Percentiles rank a stretch among this genome's conserved stretches.
phyloP scores from a whole-genome alignment of 2,888 invertebrate species.

The Eubasilissa splendida region DNA sequence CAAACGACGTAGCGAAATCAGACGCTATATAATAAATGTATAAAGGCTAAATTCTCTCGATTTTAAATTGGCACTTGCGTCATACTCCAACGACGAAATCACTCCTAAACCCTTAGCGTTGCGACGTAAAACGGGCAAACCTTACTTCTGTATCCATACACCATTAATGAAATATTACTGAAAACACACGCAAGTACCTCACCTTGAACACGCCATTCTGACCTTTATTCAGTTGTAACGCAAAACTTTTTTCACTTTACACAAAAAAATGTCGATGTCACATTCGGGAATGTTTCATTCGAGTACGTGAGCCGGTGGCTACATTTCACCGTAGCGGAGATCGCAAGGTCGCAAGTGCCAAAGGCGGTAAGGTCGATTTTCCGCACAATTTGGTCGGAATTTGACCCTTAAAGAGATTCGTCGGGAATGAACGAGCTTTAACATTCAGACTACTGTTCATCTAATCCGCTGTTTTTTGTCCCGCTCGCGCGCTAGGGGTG shows the following conservation, averaged over 20 bases:
- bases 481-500: constrained; percentile 34
- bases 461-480: constrained; percentile 54
- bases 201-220: constrained; percentile 28
- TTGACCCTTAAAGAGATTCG: constrained; percentile 41
- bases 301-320: constrained; percentile 52
- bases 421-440: constrained; percentile 42
- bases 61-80: constrained; percentile 18
- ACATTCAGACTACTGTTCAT: constrained; percentile 56
- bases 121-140: constrained; percentile 56
- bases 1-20: constrained; percentile 29
- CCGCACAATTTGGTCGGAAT: constrained; percentile 32
- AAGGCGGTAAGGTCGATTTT: constrained; percentile 48
- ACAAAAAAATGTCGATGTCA: not conserved
- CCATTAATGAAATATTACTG: constrained; percentile 50
- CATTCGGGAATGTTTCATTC: constrained; percentile 20
- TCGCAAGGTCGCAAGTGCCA: constrained; percentile 42
- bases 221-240: not conserved
- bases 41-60: constrained; percentile 22
- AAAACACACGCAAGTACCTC: constrained; percentile 30
- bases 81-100: constrained; percentile 52
- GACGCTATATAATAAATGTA: not conserved
- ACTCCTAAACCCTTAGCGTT: constrained; percentile 56
- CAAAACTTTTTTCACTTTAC: constrained; percentile 4
- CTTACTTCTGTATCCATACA: constrained; percentile 46
- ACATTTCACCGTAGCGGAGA: constrained; percentile 48